Conservation (phyloP, 2,113 vertebrate genomes). For the Cavia aperea region DNA sequence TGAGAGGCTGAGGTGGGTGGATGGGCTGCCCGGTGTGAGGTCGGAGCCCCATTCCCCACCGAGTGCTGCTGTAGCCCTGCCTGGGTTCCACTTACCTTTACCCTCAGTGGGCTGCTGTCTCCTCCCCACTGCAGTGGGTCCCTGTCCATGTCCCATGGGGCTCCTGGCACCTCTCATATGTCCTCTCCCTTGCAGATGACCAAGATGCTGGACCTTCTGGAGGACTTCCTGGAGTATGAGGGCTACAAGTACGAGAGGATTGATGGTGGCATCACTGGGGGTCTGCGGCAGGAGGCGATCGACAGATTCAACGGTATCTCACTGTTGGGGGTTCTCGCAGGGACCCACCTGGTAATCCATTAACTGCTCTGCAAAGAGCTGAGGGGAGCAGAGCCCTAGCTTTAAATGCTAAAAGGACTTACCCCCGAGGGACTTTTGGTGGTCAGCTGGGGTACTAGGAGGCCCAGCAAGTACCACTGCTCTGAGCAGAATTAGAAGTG, state of each 20-base stretch:
- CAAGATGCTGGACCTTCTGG: conserved; percentile 97
- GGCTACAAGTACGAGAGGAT: conserved; percentile 98
- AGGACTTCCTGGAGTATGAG: conserved; percentile 95
- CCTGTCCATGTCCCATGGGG: neutral
- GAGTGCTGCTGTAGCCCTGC: neutral
- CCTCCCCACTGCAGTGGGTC: neutral
- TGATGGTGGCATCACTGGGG: conserved; percentile 93
- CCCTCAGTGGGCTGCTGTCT: neutral
- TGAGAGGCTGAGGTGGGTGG: neutral
- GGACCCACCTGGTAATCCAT: neutral
- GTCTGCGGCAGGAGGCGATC: conserved; percentile 94
- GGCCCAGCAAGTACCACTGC: neutral
- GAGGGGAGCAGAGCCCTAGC: too few species aligned
- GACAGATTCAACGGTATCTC: conserved; percentile 94
- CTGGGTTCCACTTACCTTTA: neutral
- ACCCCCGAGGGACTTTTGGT: neutral
- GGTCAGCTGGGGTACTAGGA: neutral
- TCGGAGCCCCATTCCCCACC: neutral
- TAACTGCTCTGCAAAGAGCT: neutral
- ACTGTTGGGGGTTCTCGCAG: rapidly evolving
- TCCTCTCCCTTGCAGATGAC: conserved; percentile 85
- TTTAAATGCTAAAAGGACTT: neutral
- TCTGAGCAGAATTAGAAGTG: neutral
- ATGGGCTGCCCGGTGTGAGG: rapidly evolving
- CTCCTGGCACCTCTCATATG: neutral